Conservation (phyloP, 1,140 invertebrate genomes). For the Trichomalopsis sarcophagae region DNA sequence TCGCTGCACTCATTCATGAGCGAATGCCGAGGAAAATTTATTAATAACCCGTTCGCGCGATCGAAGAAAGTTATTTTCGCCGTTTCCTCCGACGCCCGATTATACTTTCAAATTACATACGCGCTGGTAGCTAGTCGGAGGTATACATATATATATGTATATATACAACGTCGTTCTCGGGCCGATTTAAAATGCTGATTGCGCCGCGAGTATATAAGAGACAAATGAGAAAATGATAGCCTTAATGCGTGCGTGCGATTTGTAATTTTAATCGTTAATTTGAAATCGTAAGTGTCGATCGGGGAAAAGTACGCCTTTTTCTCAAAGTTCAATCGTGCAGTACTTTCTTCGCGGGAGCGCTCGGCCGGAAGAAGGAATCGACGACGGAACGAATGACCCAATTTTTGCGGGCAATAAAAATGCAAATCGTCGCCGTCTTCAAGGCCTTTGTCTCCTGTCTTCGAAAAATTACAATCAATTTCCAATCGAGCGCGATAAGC, state of each 20-base stretch:
- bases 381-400: not conserved
- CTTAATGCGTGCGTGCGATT: not conserved
- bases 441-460: not conserved
- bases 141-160: no score
- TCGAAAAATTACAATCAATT: not conserved
- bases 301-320: no score
- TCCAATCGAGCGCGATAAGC: not conserved
- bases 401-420: not conserved
- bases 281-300: not conserved
- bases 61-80: constrained; percentile 9
- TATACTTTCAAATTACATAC: not conserved
- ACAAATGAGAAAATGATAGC: not conserved
- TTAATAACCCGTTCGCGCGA: constrained; percentile 11
- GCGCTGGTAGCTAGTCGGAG: no score
- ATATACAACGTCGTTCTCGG: not conserved
- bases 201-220: not conserved
- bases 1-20: not conserved
- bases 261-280: constrained; percentile 5
- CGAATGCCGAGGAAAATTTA: constrained; percentile 12
- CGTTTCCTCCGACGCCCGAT: not conserved
- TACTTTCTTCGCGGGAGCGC: not conserved
- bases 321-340: no score
- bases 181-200: constrained; percentile 11
- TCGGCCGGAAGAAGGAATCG: not conserved
- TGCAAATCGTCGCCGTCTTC: not conserved